A percentile compares a stretch with the other conserved stretches of the same genome.
Evolutionary conservation across 2,113 vertebrate genomes (phyloP).

Genomic region (Menidia beryllina): DNA sequence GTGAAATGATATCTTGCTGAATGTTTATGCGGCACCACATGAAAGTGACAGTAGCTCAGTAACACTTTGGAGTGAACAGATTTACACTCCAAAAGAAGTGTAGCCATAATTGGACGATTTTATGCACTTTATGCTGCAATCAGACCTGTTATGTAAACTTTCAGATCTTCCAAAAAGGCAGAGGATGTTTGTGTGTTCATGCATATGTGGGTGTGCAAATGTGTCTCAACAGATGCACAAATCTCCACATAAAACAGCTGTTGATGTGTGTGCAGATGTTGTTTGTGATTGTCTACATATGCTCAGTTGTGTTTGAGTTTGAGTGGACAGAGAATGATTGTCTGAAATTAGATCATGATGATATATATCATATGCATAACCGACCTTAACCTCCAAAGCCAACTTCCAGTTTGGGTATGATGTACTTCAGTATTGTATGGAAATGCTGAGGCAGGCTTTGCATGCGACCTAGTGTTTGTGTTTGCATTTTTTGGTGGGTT

Average conservation of each 20-base stretch:
- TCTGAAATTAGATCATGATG: too few species aligned
- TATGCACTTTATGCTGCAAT: conserved; percentile 57
- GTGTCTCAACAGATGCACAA: conserved; percentile 4
- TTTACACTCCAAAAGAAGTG: conserved; percentile 63
- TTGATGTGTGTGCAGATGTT: conserved; percentile 7
- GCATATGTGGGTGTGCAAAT: not conserved
- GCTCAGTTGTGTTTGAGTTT: not conserved
- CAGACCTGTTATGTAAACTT: conserved; percentile 72
- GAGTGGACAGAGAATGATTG: conserved; percentile 8
- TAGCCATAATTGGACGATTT: conserved; percentile 66
- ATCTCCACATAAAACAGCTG: conserved; percentile 25
- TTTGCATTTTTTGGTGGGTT: too few species aligned
- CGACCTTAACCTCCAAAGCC: too few species aligned
- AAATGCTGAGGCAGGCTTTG: too few species aligned
- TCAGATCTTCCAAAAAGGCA: conserved; percentile 36
- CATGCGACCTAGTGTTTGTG: too few species aligned
- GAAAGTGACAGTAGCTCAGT: conserved; percentile 68
- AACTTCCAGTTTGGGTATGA: too few species aligned
- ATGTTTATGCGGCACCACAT: conserved; percentile 66
- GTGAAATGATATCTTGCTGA: conserved; percentile 75
- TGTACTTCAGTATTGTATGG: too few species aligned
- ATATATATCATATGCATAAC: too few species aligned
- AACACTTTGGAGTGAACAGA: conserved; percentile 60
- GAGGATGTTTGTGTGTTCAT: conserved; percentile 43
- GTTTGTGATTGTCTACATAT: conserved; percentile 4